A percentile compares a stretch with the other conserved stretches of the same genome.
Conservation (phyloP, 2,888 invertebrate species). For the Lasioglossum marginatum region DNA sequence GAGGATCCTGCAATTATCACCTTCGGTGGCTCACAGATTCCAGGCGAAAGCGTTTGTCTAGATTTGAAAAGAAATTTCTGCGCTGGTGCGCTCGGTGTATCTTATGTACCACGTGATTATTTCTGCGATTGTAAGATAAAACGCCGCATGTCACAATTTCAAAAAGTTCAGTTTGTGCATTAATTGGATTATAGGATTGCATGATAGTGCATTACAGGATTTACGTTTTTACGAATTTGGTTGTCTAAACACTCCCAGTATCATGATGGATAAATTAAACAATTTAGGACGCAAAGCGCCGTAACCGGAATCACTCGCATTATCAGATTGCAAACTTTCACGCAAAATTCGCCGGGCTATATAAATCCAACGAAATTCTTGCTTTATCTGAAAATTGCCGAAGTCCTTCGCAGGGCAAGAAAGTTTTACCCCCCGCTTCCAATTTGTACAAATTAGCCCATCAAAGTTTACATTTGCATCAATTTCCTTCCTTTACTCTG, state of each 20-base stretch:
- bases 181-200: no score
- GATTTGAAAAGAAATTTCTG: background rate
- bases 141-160: no score
- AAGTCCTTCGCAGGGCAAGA: background rate
- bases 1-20: background rate
- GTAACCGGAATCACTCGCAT: background rate
- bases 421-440: background rate
- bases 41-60: background rate
- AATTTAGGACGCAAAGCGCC: no score
- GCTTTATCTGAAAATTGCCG: background rate
- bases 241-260: background rate
- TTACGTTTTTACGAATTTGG: background rate
- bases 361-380: background rate
- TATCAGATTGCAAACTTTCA: background rate
- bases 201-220: no score
- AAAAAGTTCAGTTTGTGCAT: no score
- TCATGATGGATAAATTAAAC: background rate
- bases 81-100: no score
- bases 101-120: no score
- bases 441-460: background rate
- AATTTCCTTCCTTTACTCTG: background rate
- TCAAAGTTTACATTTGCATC: background rate
- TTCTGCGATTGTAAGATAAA: no score
- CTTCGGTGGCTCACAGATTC: background rate
- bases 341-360: background rate